Evolutionary conservation across 1,140 invertebrate genomes (phyloP), one percentile per base, ranked within the genome.

Genomic region (Hetaerina americana): DNA sequence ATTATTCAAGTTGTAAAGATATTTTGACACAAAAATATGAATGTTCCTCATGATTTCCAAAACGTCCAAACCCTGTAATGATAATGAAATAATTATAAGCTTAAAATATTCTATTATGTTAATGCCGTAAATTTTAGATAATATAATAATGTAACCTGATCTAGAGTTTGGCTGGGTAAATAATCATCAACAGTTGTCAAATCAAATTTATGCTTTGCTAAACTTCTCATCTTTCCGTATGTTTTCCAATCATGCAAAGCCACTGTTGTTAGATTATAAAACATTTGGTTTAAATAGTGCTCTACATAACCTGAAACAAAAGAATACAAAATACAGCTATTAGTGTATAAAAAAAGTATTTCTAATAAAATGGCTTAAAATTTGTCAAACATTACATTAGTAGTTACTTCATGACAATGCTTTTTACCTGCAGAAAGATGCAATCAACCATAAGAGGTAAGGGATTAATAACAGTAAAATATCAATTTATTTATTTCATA

Each of bases 31-130:
- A 84, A 99, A 99, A 5, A 94, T 88, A 76, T 97, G 90, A 71
- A 99, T 96, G 77, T 99, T 98, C 66, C 96, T 84, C 92, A 98
- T 98, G 66, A 99, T 97, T 83, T 98, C 94, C 40, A 99, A 82
- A 2, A 99, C 93, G 84, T 99, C 97, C n/a, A 98, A 82, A 57
- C 97, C 97, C 86, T 91, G 77, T 66, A 77, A 77, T 70, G n/a
- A n/a, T n/a, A n/a, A n/a, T n/a, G n/a, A n/a, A n/a, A 75, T 72
- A 66, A 73, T 66, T 31, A 57, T 57, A 57, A 57, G 22, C 40
- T 57, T 2, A 18, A 57, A 1, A 57, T 57, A n/a, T n/a, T n/a
- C n/a, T n/a, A n/a, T n/a, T n/a, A n/a, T n/a, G n/a, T n/a, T n/a
- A 5, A 40, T 18, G 6, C 49, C 15, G 22, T 24, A 25, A 6